Conservation (phyloP, 2,888 invertebrate genomes). For the Ochropleura leucogaster region DNA sequence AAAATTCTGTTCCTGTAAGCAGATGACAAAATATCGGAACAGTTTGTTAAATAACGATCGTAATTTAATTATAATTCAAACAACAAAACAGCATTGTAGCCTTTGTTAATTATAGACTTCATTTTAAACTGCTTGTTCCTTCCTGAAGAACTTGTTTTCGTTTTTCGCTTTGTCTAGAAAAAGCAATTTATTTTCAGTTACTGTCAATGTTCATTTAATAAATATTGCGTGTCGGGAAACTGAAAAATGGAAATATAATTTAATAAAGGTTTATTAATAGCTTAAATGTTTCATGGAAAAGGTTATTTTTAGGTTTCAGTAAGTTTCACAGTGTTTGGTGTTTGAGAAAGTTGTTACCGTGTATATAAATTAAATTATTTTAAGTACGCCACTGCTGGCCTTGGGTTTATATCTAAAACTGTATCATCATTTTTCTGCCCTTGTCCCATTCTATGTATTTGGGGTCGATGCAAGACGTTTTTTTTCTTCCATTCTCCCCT, state of each 20-base stretch:
- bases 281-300: slow-evolving; percentile 3
- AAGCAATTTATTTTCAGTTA: slow-evolving; percentile 49
- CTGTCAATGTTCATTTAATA: slow-evolving; percentile 35
- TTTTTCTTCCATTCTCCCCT: too few relatives aligned
- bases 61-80: slow-evolving; percentile 34
- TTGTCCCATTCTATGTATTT: too few relatives aligned
- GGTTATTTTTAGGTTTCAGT: not conserved
- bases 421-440: too few relatives aligned
- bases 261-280: slow-evolving; percentile 12
- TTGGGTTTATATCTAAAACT: not conserved
- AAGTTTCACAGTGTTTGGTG: not conserved
- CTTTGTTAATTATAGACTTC: slow-evolving; percentile 41
- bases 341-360: not conserved
- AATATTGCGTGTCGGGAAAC: slow-evolving; percentile 15
- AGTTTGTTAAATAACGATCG: slow-evolving; percentile 31
- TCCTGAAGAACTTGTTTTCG: slow-evolving; percentile 14
- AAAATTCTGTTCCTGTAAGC: slow-evolving; percentile 14
- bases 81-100: slow-evolving; percentile 24
- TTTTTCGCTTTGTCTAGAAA: slow-evolving; percentile 19
- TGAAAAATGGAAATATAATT: slow-evolving; percentile 33
- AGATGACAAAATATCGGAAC: slow-evolving; percentile 29
- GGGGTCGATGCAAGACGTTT: too few relatives aligned
- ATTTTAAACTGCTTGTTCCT: slow-evolving; percentile 37
- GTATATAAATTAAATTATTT: not conserved
- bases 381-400: too few relatives aligned